phyloP scores from a whole-genome alignment of 1,140 invertebrate species.

The Drosophila rhopaloa region DNA sequence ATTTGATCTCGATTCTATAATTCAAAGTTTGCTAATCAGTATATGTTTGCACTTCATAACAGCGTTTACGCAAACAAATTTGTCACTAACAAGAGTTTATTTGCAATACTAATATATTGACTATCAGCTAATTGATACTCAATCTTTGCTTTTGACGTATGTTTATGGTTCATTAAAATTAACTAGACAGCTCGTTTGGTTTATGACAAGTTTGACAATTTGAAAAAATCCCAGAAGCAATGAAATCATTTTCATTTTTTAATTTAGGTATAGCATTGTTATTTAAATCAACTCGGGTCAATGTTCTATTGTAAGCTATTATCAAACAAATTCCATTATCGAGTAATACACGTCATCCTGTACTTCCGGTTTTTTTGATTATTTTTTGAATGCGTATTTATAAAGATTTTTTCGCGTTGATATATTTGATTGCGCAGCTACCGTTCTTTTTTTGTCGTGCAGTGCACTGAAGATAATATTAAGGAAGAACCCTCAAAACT shows the following conservation, averaged over 20 bases:
- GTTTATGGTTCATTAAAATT: constrained; percentile 18
- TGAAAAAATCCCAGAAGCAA: not conserved
- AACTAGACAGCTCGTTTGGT: not conserved
- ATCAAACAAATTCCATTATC: constrained; percentile 1
- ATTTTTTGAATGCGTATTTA: not conserved
- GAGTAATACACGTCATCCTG: constrained; percentile 3
- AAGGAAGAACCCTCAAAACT: constrained; percentile 16
- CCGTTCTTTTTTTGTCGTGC: too few relatives aligned
- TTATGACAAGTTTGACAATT: not conserved
- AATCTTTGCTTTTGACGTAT: constrained; percentile 16
- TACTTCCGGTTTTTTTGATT: constrained; percentile 17
- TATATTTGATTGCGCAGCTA: not conserved
- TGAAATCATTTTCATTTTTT: not conserved
- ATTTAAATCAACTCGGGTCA: not conserved
- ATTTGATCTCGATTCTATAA: not conserved
- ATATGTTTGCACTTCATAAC: not conserved
- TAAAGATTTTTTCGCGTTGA: not conserved
- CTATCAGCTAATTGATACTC: constrained; percentile 28
- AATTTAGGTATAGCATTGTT: not conserved
- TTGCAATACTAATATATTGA: constrained; percentile 3
- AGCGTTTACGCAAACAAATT: constrained; percentile 16
- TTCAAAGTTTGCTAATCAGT: constrained; percentile 15
- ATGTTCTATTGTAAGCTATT: not conserved
- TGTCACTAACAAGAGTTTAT: constrained; percentile 9
- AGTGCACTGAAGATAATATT: not conserved